Evolutionary conservation across 2,888 invertebrate species (phyloP), one percentile per base, ranked within the genome.

Genomic region (Heliconius ismenius): DNA sequence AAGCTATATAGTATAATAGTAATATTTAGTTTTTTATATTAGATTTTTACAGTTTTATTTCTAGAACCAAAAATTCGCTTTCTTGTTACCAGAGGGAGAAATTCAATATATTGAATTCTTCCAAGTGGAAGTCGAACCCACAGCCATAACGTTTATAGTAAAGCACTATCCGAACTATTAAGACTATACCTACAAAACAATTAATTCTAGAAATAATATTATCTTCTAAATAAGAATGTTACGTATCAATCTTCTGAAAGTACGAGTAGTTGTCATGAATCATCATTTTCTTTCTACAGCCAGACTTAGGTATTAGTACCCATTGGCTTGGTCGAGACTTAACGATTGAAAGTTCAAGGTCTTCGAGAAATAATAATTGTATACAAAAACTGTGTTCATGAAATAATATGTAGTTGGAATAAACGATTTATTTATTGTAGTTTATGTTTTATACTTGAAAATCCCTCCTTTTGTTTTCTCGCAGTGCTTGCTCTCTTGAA

Each of bases 291-390:
- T 28, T 62, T 62, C 26, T 62, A 62, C 15, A 26, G 62, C 7
- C 62, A 62, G 62, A 28, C 62, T 62, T 26, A 26, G 26, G 26
- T 7, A 62, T 62, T 62, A 62, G 26, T 15, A 26, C 28, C 62
- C 26, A 18, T 62, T 62, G 62, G 26, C 15, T 62, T 28, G 15
- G 15, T 28, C 15, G 24, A 62, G 62, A 28, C 62, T 26, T 62
- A 62, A 26, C 60, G 60, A 60, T n/a, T 60, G 26, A n/a, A 58
- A 26, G 62, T 62, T 62, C 62, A 62, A 62, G 62, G 62, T 11
- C 15, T 62, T 62, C 26, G 7, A 15, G 26, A 62, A 62, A 62
- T 28, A 62, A 62, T 62, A 62, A 26, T 62, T 62, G 26, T 62
- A 26, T 26, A 26, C 3, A 62, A 62, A 26, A 62, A 62, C 13